Base-by-base conservation (phyloP, 30 jellyfish, hydroid and myxozoan species). In the Chrysaora quinquecirrha region DNA sequence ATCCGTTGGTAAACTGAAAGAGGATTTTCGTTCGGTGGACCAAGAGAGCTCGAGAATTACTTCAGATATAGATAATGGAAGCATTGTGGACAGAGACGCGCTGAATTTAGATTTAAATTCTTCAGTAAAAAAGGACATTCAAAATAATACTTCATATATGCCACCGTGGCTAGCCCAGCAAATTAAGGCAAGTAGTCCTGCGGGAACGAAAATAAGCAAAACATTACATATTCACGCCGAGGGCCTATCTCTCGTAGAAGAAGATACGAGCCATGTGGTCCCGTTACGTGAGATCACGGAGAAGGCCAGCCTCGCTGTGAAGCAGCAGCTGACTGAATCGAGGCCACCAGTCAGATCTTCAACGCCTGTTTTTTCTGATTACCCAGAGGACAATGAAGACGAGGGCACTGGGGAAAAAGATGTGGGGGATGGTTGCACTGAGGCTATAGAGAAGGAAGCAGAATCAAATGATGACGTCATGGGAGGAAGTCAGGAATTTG, bases 151-250 rank as follows among this genome's bases (percentile, higher is more conserved):
- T 3, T 3, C 6, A 14, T 3, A 14, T 14, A 50, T 91, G 73
- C 97, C 98, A 0, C 95, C 88, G 11, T 91, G 98, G 98, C 76
- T 91, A n/a, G 96, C 96, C 27, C 98, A 91, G 50, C 91, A 86
- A 64, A 22, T 91, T 1, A 38, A 65, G 1, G 98, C 98, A 22
- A 91, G 98, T 81, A 76, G 96, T 52, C 96, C 95, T 1, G 83
- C 91, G 6, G 84, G 87, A 33, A 78, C 96, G 1, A 82, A 69
- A 27, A 82, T 68, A 30, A 63, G 25, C 24, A 48, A 72, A 48
- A 66, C 76, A 0, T 27, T 80, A 25, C 56, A 62, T 28, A 66
- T 80, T 19, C 90, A 80, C 70, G 90, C 62, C 4, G 90, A 58
- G 30, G 90, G 90, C 19, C 22, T 66, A 0, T 30, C 90, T 19